These are phyloP conservation scores for Chloroceryle aenea DNA, from an alignment of 2,113 vertebrate genomes.

Conservation along the genomic window DNA sequence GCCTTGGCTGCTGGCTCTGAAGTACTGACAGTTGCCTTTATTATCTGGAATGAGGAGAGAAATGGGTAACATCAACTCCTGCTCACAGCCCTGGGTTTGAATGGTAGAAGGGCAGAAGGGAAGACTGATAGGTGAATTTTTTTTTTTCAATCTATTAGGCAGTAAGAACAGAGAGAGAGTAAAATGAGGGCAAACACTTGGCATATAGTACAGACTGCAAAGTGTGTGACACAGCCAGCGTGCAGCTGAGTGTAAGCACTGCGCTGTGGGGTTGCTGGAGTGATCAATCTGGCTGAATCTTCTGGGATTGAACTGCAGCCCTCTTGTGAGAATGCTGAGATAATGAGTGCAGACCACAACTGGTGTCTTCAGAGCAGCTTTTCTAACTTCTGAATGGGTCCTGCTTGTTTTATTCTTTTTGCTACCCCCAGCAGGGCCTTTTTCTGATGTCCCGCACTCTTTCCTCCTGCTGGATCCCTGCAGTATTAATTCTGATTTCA, in stretches of 20 bases:
- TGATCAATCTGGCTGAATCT: background rate
- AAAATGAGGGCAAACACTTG: background rate
- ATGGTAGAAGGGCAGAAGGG: background rate
- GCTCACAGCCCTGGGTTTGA: background rate
- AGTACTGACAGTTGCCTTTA: background rate
- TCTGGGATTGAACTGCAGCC: background rate
- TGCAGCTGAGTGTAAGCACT: background rate
- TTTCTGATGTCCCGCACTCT: background rate
- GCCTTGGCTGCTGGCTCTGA: background rate
- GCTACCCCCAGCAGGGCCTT: background rate
- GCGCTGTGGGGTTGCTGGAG: background rate
- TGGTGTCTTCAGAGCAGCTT: background rate
- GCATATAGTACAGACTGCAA: background rate
- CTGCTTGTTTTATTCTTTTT: background rate
- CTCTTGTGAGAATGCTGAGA: background rate
- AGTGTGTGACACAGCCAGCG: background rate
- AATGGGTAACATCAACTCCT: background rate
- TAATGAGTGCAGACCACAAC: background rate
- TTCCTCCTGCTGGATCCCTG: background rate
- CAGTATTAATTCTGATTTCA: background rate
- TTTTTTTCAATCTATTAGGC: background rate
- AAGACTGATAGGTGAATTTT: background rate
- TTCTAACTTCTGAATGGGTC: background rate
- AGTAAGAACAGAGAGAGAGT: background rate
- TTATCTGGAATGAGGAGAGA: background rate